phyloP scores from a whole-genome alignment of 37 sponge, comb jelly and placozoan genomes.

The Dysidea cf. avara region DNA sequence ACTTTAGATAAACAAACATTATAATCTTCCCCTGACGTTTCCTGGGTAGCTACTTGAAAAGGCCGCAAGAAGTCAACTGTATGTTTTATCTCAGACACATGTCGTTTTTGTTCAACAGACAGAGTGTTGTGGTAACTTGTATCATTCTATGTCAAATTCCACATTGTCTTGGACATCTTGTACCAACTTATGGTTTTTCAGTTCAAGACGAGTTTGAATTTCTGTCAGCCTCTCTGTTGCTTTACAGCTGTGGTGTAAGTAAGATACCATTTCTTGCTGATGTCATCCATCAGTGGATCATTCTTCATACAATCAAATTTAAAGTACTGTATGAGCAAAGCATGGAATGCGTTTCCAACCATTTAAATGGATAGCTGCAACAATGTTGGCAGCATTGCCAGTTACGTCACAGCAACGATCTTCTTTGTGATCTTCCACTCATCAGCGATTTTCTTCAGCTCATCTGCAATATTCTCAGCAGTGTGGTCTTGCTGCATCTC shows the following conservation, averaged over 20 bases:
- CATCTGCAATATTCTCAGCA: slow-evolving; percentile 16
- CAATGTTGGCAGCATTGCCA: no score
- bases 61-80: no score
- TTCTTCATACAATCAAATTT: background rate
- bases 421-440: slow-evolving; percentile 13
- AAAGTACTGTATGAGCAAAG: slow-evolving; percentile 3
- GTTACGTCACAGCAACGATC: no score
- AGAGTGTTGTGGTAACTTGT: no score
- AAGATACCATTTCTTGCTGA: background rate
- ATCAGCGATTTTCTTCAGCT: slow-evolving; percentile 1
- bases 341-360: slow-evolving; percentile 24
- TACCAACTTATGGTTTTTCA: background rate
- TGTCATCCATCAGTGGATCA: background rate
- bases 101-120: no score
- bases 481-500: slow-evolving; percentile 31
- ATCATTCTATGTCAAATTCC: no score
- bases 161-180: no score
- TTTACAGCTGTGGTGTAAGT: background rate
- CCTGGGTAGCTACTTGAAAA: no score
- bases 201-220: background rate
- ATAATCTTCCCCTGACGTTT: no score
- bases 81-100: no score
- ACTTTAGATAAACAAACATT: no score
- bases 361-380: background rate
- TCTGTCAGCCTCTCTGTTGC: background rate